Percentiles rank a stretch among this genome's conserved stretches.
phyloP scores from a whole-genome alignment of 1,140 invertebrate genomes.

The Ctenoplectra terminalis region DNA sequence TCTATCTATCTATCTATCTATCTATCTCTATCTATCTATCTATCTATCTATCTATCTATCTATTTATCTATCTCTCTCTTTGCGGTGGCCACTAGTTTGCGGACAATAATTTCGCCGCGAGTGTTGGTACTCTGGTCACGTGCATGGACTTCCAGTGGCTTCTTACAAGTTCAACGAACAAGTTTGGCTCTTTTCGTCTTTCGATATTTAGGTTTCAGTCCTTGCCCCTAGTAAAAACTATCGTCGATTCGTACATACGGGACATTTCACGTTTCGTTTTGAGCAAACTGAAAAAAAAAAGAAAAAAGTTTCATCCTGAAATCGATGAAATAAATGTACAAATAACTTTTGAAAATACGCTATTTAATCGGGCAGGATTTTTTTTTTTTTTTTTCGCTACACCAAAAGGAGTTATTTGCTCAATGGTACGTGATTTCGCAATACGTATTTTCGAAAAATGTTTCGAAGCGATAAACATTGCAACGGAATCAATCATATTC shows the following conservation, averaged over 20 bases:
- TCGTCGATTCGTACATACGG: slow-evolving; percentile 50
- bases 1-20: too few species aligned
- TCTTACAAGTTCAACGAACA: slow-evolving; percentile 71
- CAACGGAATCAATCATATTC: background rate
- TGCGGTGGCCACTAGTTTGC: slow-evolving; percentile 35
- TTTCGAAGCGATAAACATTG: background rate
- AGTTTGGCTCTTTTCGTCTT: slow-evolving; percentile 67
- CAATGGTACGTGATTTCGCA: background rate
- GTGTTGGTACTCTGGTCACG: slow-evolving; percentile 69
- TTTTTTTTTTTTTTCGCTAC: background rate
- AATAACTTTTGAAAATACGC: background rate
- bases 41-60: too few species aligned
- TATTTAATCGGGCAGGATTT: background rate
- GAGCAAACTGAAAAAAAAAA: too few species aligned
- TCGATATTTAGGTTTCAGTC: slow-evolving; percentile 67
- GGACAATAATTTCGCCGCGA: slow-evolving; percentile 70
- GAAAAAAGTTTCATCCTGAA: background rate
- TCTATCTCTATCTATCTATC: too few species aligned
- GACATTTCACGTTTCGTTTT: background rate
- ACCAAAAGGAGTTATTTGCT: background rate
- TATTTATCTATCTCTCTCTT: too few species aligned
- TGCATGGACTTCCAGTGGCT: slow-evolving; percentile 66
- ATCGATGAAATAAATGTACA: background rate
- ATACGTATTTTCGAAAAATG: background rate
- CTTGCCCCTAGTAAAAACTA: slow-evolving; percentile 46